phyloP scores from a whole-genome alignment of 2,113 vertebrate species.

The Pachyramphus minor region DNA sequence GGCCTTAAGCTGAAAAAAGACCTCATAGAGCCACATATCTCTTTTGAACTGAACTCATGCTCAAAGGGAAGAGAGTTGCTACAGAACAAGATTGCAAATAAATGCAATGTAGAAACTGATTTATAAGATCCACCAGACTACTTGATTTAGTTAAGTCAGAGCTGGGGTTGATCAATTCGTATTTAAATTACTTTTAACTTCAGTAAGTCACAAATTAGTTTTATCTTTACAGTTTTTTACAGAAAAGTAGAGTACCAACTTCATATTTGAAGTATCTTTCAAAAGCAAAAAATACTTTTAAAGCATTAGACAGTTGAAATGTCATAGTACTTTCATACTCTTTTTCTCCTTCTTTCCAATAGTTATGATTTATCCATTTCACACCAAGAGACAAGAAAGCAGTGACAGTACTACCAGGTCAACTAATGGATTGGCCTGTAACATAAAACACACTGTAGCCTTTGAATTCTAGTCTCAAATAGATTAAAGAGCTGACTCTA shows the following conservation, averaged over 20 bases:
- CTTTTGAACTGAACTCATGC: not conserved
- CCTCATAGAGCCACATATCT: not conserved
- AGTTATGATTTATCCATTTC: not conserved
- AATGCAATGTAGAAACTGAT: not conserved
- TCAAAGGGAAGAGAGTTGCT: not conserved
- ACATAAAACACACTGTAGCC: not conserved
- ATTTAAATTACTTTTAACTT: not conserved
- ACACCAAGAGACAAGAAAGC: not conserved
- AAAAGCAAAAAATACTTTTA: not conserved
- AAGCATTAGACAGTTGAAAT: not conserved
- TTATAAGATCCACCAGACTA: not conserved
- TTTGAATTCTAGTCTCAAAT: not conserved
- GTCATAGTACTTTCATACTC: not conserved
- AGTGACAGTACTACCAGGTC: not conserved
- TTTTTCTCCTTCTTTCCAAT: not conserved
- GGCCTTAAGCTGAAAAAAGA: not conserved
- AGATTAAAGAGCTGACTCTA: not conserved
- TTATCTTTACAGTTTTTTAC: not conserved
- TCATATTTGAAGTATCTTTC: not conserved
- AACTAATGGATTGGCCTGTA: not conserved
- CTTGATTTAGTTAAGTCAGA: not conserved
- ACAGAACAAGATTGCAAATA: not conserved
- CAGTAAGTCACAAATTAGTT: not conserved
- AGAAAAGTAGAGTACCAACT: not conserved
- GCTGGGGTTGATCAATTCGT: not conserved